Evolutionary conservation across 1,140 invertebrate species (phyloP), one percentile per base, ranked within the genome.

Genomic region (Hylaeus anthracinus): DNA sequence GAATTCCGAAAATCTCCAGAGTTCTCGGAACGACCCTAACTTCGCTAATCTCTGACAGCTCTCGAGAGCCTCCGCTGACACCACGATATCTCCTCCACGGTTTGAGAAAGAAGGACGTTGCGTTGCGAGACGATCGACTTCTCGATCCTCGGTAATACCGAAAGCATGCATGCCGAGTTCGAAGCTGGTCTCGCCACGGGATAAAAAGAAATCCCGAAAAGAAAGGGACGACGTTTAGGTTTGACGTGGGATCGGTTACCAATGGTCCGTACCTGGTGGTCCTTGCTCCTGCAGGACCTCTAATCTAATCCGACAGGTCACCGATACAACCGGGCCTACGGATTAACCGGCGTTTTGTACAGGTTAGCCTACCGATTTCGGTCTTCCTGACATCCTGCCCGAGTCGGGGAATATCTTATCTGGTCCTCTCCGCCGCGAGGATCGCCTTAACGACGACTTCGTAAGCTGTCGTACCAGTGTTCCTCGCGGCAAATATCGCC

Each of bases 291-390:
- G 71, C 65, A 63, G 61, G 61, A 74, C 48, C 77, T 69, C 85
- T 90, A 90, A 91, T 91, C 86, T 88, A 89, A 90, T 89, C 90
- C 73, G 90, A 90, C 90, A 89, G 89, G 87, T 89, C 84, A 90
- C 77, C 82, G 83, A 88, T 90, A 90, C 86, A 80, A 84, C 84
- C 51, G 83, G 83, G 8, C 61, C 77, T 58, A 85, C 82, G 84
- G 86, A 90, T 89, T 87, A 89, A 89, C 86, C 75, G 73, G 79
- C 86, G 85, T 90, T 90, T 91, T 91, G 90, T 91, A 87, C 79
- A 85, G 69, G 88, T 87, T 90, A 84, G 85, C 82, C 88, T 89
- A 91, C 89, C 80, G 88, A 90, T 87, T 86, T 83, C 74, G 78
- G 67, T 67, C 63, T 15, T 64, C 64, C 53, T 53, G n/a, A 61